Base-by-base conservation (phyloP, 2,888 invertebrate genomes). In the Drosophila aldrichi region DNA sequence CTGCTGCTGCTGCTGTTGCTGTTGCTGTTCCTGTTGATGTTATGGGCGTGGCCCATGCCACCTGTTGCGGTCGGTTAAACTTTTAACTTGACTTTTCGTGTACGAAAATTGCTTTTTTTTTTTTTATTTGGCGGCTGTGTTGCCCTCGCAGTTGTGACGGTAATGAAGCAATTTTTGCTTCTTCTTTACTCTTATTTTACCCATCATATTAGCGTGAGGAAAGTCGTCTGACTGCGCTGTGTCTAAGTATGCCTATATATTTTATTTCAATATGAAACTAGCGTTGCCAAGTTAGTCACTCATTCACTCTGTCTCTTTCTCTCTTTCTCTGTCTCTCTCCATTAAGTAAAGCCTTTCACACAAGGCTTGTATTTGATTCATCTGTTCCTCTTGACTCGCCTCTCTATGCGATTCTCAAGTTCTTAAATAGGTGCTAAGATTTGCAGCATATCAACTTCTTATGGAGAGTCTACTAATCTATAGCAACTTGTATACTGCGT, bases 31-130 rank as follows among this genome's bases (percentile, higher is more conserved):
- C 12, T 40, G 58, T 34, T 32, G 44, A 25, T 41, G 55, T 12
- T 16, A 34, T 54, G 58, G 74, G 69, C 61, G 63, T 77, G 64
- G 58, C 32, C 7, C 18, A n/a, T 22, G 48, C 49, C 82, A 88
- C 82, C 85, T 82, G 82, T 82, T 82, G 82, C 82, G 85, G 82
- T 85, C 70, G 69, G 62, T 66, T 85, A 32, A 70, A 88, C 82
- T 82, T 88, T 85, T 72, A 82, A 78, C 70, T 63, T 73, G 61
- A 74, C 71, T 82, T 79, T 48, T 51, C 14, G 57, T 51, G 58
- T 36, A 55, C 49, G 12, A 25, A 40, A 58, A 49, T 49, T 49
- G 12, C 48, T n/a, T 29, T n/a, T 54, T 57, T 52, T 54, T 36
- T n/a, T 32, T 32, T 32, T 29, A 8, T 29, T 29, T 29, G 29